Percentiles rank a stretch among this genome's conserved stretches.
Conservation (phyloP, 2,888 invertebrate genomes). For the Meiosimyza decipiens region DNA sequence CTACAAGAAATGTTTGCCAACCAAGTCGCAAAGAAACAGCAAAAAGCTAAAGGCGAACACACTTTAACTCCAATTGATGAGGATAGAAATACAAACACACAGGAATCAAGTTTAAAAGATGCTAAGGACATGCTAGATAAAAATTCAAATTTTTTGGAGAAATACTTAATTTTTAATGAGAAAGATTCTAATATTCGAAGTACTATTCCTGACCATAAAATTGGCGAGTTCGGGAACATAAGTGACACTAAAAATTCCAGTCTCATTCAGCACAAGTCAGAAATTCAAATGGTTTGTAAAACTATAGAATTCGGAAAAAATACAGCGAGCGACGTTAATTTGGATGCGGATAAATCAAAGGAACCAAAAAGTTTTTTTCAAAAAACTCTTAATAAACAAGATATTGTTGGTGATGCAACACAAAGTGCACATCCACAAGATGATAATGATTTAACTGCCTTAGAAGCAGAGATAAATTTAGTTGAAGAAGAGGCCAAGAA, state of each 20-base stretch:
- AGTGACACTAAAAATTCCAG: no score
- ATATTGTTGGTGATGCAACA: background rate
- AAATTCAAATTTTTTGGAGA: background rate
- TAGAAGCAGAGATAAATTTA: no score
- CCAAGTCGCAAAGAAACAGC: constrained; percentile 55
- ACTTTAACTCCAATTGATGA: background rate
- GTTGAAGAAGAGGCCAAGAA: no score
- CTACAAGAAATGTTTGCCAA: constrained; percentile 72
- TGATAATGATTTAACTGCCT: no score
- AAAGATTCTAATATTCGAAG: no score
- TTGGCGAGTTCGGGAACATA: no score
- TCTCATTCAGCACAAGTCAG: no score
- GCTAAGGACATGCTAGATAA: background rate
- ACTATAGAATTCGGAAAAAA: no score
- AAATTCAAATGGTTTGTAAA: no score
- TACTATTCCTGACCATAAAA: no score
- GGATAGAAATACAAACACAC: background rate
- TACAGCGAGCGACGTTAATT: no score
- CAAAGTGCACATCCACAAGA: background rate
- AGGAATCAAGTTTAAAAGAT: background rate
- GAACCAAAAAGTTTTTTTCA: background rate
- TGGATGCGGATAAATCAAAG: no score
- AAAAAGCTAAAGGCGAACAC: background rate
- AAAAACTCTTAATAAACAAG: background rate
- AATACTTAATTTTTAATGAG: background rate